These are phyloP conservation scores for Ischnura elegans DNA, from an alignment of 2,888 invertebrate genomes.

Conservation along the genomic window DNA sequence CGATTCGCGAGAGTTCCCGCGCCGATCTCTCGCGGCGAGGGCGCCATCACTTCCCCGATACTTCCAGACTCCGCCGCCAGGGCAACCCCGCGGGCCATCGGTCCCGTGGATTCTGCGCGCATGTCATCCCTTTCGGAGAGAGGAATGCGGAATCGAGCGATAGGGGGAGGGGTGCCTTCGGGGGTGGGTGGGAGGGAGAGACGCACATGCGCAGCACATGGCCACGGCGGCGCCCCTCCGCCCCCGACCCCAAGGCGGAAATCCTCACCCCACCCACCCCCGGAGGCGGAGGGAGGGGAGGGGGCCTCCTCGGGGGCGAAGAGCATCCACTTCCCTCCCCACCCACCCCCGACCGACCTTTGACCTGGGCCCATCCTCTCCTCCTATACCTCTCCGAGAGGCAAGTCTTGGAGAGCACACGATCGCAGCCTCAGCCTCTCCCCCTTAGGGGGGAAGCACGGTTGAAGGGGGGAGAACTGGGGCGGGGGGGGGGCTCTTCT, in stretches of 20 bases:
- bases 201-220: slow-evolving; percentile 40
- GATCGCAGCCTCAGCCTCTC: background rate
- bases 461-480: background rate
- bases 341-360: slow-evolving; percentile 28
- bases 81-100: background rate
- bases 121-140: background rate
- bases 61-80: background rate
- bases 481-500: background rate
- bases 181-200: background rate
- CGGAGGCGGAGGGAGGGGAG: background rate
- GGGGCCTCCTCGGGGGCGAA: too few species aligned
- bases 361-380: background rate
- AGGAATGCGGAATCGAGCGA: slow-evolving; percentile 6
- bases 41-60: background rate
- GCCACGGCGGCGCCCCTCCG: background rate
- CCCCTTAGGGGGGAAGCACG: background rate
- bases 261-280: background rate
- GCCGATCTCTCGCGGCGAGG: background rate
- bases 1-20: too few species aligned
- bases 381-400: slow-evolving; percentile 24
- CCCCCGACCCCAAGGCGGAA: background rate
- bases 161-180: background rate
- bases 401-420: background rate
- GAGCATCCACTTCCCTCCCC: background rate
- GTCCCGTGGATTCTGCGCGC: background rate